Conservation (phyloP, 2,113 vertebrate species). For the Origma solitaria region DNA sequence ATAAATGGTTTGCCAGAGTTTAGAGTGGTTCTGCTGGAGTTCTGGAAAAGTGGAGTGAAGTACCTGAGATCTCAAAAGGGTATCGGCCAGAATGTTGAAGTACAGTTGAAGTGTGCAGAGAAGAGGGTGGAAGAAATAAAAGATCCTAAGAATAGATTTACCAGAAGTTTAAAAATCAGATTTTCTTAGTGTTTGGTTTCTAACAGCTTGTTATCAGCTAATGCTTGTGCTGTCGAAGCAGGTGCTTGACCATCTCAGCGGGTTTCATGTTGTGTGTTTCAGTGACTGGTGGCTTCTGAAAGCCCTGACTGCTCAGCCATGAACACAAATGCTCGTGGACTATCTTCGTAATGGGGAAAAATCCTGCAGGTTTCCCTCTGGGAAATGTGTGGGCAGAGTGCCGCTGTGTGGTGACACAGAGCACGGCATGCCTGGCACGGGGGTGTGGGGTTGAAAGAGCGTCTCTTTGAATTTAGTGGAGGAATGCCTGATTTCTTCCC, state of each 20-base stretch:
- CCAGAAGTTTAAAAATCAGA: not conserved
- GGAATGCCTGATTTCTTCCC: not conserved
- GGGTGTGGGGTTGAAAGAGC: too few relatives aligned
- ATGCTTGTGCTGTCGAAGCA: not conserved
- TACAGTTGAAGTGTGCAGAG: not conserved
- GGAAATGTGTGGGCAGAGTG: conserved; percentile 29
- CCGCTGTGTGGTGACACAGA: conserved; percentile 32
- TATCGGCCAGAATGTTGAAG: not conserved
- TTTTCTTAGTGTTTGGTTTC: not conserved
- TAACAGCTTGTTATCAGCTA: not conserved
- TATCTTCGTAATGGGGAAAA: not conserved
- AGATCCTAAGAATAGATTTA: not conserved
- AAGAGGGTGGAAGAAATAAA: not conserved
- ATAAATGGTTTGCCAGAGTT: not conserved
- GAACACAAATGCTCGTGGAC: not conserved
- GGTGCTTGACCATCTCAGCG: not conserved
- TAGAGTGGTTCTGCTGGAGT: not conserved
- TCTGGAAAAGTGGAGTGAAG: not conserved
- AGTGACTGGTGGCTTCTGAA: not conserved
- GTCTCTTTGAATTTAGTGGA: not conserved
- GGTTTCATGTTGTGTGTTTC: not conserved
- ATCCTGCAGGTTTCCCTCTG: not conserved
- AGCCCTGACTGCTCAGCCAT: not conserved
- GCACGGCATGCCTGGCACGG: not conserved
- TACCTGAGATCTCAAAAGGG: not conserved